Percentiles rank a stretch among this genome's conserved stretches.
Evolutionary conservation across 2,888 invertebrate genomes (phyloP).

Genomic region (Nomada fucata): DNA sequence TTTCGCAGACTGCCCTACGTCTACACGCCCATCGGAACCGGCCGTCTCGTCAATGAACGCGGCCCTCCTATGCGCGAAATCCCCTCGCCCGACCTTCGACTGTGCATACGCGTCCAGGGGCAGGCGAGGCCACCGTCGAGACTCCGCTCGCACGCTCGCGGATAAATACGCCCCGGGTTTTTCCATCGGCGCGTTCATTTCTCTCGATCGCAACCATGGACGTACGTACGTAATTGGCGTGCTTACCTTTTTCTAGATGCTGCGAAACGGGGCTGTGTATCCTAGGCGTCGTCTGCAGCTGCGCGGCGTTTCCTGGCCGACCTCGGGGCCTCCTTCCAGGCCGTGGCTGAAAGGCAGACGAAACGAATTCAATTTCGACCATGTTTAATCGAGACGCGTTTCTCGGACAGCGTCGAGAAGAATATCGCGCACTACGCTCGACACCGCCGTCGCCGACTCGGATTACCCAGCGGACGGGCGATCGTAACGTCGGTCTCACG

Average conservation of each 20-base stretch:
- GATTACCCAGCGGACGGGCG: slow-evolving; percentile 52
- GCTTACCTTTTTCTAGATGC: slow-evolving; percentile 82
- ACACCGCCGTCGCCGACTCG: too few species aligned
- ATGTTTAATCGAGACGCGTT: not conserved
- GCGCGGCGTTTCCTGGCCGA: slow-evolving; percentile 80
- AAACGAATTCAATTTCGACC: slow-evolving; percentile 10
- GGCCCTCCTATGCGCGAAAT: slow-evolving; percentile 22
- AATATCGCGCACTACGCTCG: too few species aligned
- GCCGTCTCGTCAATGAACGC: slow-evolving; percentile 33
- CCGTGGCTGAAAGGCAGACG: slow-evolving; percentile 77
- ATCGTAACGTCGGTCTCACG: slow-evolving; percentile 69
- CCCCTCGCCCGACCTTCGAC: slow-evolving; percentile 63
- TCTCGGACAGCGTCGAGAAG: not conserved
- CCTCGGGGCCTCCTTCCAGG: slow-evolving; percentile 81
- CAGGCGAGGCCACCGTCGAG: slow-evolving; percentile 40
- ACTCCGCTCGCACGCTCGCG: not conserved
- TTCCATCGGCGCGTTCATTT: slow-evolving; percentile 25
- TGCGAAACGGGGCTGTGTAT: slow-evolving; percentile 80
- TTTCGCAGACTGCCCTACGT: slow-evolving; percentile 42
- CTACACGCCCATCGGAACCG: slow-evolving; percentile 25
- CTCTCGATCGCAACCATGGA: not conserved
- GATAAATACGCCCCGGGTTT: not conserved
- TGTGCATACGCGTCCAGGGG: not conserved
- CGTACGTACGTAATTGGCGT: not conserved
- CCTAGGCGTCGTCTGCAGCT: slow-evolving; percentile 77